Evolutionary conservation across 2,888 invertebrate genomes (phyloP).

Genomic region (Cryptosula pallasiana): DNA sequence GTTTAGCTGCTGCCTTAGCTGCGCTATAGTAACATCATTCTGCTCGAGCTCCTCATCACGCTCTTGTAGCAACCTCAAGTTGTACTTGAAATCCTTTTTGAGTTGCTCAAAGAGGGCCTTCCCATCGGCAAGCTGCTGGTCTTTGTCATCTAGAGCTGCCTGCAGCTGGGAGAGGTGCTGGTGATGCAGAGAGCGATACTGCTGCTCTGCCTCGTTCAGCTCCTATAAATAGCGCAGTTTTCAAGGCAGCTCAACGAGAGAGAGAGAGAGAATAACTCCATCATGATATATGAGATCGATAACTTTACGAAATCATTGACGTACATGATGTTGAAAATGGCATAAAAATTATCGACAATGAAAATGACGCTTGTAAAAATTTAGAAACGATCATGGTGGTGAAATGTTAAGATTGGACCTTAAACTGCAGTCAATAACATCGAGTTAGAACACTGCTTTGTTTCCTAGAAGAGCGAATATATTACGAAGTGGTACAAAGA

Average conservation of each 20-base stretch:
- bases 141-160: slow-evolving; percentile 36
- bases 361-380: no score
- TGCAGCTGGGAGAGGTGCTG: slow-evolving; percentile 32
- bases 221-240: slow-evolving; percentile 34
- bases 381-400: no score
- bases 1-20: not conserved
- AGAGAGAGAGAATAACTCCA: not conserved
- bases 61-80: slow-evolving; percentile 46
- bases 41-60: slow-evolving; percentile 47
- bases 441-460: no score
- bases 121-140: slow-evolving; percentile 36
- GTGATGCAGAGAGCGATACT: slow-evolving; percentile 39
- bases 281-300: no score
- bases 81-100: slow-evolving; percentile 52
- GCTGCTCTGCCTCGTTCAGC: slow-evolving; percentile 38
- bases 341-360: no score
- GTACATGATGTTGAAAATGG: no score
- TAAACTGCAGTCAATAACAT: no score
- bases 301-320: no score
- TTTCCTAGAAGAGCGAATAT: no score
- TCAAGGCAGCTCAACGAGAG: not conserved
- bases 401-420: no score
- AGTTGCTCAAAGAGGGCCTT: slow-evolving; percentile 41
- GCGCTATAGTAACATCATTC: slow-evolving; percentile 37
- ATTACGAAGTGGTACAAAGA: no score